Evolutionary conservation across 2,888 invertebrate species (phyloP).

Genomic region (Drosophila monieri): DNA sequence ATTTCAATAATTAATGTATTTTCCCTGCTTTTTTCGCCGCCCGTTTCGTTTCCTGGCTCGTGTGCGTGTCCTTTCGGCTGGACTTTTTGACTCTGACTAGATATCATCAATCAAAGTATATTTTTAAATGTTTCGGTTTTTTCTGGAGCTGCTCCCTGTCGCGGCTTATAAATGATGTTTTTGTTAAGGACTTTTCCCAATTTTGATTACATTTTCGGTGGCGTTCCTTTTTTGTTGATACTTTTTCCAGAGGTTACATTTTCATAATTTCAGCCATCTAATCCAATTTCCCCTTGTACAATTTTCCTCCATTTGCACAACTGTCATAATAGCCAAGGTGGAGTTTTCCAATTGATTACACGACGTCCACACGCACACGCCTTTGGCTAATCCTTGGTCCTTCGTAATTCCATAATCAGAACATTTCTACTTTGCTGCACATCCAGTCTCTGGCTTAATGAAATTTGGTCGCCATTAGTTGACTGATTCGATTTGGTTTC

Average conservation of each 20-base stretch:
- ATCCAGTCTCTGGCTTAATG: slow-evolving; percentile 51
- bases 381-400: slow-evolving; percentile 36
- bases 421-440: slow-evolving; percentile 59
- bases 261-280: slow-evolving; percentile 52
- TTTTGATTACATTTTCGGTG: slow-evolving; percentile 45
- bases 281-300: slow-evolving; percentile 41
- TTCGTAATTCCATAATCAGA: slow-evolving; percentile 62
- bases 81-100: slow-evolving; percentile 66
- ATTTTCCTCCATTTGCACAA: slow-evolving; percentile 48
- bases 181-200: slow-evolving; percentile 39
- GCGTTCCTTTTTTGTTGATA: slow-evolving; percentile 42
- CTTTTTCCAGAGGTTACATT: slow-evolving; percentile 65
- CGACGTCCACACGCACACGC: slow-evolving; percentile 44
- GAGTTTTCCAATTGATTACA: slow-evolving; percentile 64
- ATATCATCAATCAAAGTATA: slow-evolving; percentile 71
- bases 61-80: slow-evolving; percentile 70
- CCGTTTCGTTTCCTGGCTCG: slow-evolving; percentile 40
- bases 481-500: slow-evolving; percentile 77
- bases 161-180: slow-evolving; percentile 75
- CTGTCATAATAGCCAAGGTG: slow-evolving; percentile 55
- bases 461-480: slow-evolving; percentile 78
- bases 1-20: slow-evolving; percentile 82
- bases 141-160: slow-evolving; percentile 56
- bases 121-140: slow-evolving; percentile 69
- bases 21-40: slow-evolving; percentile 58